Evolutionary conservation across 1,140 invertebrate species (phyloP).

Genomic region (Sycobia sp.): DNA sequence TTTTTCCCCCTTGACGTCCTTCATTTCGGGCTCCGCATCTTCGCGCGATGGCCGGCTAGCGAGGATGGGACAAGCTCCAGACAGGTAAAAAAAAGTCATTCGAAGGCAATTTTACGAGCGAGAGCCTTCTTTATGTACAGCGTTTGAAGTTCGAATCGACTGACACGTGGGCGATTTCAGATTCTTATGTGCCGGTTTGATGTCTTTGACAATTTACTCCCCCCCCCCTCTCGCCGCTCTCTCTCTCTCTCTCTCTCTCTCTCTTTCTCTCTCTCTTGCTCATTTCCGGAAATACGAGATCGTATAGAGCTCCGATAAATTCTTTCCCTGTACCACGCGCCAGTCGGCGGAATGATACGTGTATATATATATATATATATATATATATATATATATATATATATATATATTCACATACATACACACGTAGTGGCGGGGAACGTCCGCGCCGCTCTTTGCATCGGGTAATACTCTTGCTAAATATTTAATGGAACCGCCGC

Average conservation of each 20-base stretch:
- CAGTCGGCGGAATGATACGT: no score
- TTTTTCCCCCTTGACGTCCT: no score
- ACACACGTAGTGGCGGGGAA: no score
- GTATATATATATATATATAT: no score
- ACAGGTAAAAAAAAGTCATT: slow-evolving; percentile 21
- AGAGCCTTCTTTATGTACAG: slow-evolving; percentile 5
- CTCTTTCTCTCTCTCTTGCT: no score
- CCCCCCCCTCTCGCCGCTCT: slow-evolving; percentile 2
- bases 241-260: slow-evolving; percentile 1
- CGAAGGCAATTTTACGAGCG: slow-evolving; percentile 15
- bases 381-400: no score
- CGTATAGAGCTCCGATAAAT: slow-evolving; percentile 10
- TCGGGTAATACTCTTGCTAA: slow-evolving; percentile 11
- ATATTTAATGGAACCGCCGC: slow-evolving; percentile 12
- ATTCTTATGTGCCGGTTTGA: slow-evolving; percentile 11
- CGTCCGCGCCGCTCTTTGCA: neutral
- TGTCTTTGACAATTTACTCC: slow-evolving; percentile 14
- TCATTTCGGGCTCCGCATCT: neutral
- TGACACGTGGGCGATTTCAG: neutral
- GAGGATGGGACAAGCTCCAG: no score
- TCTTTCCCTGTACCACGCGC: slow-evolving; percentile 3
- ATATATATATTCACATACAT: no score
- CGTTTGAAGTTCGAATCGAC: neutral
- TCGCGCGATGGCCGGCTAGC: no score
- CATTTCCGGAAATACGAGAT: slow-evolving; percentile 22